Evolutionary conservation across 35 echinoderm and acorn worm genomes (phyloP), one percentile per base, ranked within the genome.

Genomic region (Ptychodera flava): DNA sequence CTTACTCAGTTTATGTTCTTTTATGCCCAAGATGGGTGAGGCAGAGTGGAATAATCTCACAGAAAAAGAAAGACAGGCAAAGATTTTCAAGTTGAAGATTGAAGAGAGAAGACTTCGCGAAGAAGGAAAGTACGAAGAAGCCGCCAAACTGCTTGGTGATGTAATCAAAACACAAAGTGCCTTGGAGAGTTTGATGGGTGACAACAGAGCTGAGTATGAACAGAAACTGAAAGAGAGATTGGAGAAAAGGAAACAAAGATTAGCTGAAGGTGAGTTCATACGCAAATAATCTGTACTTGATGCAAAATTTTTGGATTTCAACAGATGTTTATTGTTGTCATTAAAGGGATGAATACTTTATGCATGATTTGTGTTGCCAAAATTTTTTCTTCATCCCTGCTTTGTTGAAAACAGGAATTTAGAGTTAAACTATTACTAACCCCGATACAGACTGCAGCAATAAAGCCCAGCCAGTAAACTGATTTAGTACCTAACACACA

Each of bases 1-100:
- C n/a, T n/a, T n/a, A n/a, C n/a, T n/a, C n/a, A n/a, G n/a, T n/a
- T n/a, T n/a, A n/a, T n/a, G n/a, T n/a, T n/a, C n/a, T n/a, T n/a
- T n/a, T n/a, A n/a, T n/a, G n/a, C n/a, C n/a, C n/a, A n/a, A 94
- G 93, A 64, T 97, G 76, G 95, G 95, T n/a, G 95, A 93, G 33
- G 92, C 82, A 31, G 95, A 97, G 28, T 97, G 95, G 95, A 87
- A 91, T 29, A 84, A 35, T 28, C 86, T 97, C 1, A 93, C 95
- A 12, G 95, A 97, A 81, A 97, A 88, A 37, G 95, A 97, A 37
- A 86, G 95, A 1, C 95, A 97, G 33, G 88, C 86, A 27, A 86
- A 35, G 28, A 83, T 97, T 28, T 84, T 97, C 75, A 97, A 97
- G 78, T 87, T 97, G 31, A 91, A 90, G 29, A 64, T 97, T 15